phyloP scores from a whole-genome alignment of 2,797 vertebrate species.

The Karalla daura region DNA sequence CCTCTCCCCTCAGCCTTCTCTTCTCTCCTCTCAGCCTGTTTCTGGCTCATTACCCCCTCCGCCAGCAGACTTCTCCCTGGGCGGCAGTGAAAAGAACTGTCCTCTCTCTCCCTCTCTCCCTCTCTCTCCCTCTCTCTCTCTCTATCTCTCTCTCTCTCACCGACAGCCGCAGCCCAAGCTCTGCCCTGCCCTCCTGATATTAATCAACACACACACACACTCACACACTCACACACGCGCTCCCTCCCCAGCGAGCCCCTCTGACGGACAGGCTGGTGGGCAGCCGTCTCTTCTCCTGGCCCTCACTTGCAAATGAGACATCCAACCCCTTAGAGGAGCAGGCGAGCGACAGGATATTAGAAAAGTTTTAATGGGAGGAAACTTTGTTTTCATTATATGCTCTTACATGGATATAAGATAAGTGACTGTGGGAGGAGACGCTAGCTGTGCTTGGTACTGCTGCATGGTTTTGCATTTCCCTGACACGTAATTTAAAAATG shows the following conservation, averaged over 20 bases:
- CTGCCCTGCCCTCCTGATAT: conserved; percentile 81
- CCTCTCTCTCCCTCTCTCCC: conserved; percentile 71
- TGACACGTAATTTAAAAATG: neutral
- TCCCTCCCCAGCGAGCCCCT: conserved; percentile 64
- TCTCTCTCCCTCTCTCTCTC: no score
- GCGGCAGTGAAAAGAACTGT: conserved; percentile 82
- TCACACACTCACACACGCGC: conserved; percentile 32
- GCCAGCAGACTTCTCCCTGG: conserved; percentile 83
- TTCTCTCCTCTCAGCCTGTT: conserved; percentile 75
- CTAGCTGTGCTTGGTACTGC: conserved; percentile 3
- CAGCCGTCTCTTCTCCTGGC: conserved; percentile 69
- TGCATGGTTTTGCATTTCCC: conserved; percentile 21
- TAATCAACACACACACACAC: conserved; percentile 78
- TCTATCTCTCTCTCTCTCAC: conserved; percentile 66
- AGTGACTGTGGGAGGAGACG: conserved; percentile 31
- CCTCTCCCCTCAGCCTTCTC: conserved; percentile 66
- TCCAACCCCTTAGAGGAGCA: conserved; percentile 60
- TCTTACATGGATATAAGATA: conserved; percentile 15
- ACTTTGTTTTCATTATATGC: conserved; percentile 58
- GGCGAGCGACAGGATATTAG: conserved; percentile 71
- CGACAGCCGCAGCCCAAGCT: conserved; percentile 73
- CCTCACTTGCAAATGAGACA: conserved; percentile 79
- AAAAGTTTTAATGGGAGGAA: conserved; percentile 66
- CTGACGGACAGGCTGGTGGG: conserved; percentile 74
- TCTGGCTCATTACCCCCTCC: conserved; percentile 85